Evolutionary conservation across 2,888 invertebrate genomes (phyloP).

Genomic region (Pandemis cinnamomeana): DNA sequence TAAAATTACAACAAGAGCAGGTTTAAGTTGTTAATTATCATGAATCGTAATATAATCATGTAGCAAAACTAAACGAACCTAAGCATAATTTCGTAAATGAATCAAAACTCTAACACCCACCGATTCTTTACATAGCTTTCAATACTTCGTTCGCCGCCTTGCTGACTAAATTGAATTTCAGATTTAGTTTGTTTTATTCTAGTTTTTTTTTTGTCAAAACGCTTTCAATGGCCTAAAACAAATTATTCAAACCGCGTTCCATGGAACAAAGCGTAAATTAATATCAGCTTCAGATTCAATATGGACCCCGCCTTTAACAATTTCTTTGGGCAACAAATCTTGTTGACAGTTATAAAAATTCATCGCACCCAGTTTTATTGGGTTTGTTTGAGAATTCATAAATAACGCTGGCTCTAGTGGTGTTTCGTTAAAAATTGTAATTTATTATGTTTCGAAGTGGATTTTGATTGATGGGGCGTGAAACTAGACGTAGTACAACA

Average conservation of each 20-base stretch:
- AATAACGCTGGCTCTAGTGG: conserved; percentile 50
- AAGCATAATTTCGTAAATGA: background rate
- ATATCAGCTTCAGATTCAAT: conserved; percentile 31
- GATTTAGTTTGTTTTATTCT: conserved; percentile 4
- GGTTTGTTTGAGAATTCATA: conserved; percentile 55
- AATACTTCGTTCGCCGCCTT: background rate
- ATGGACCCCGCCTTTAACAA: conserved; percentile 19
- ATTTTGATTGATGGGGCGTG: background rate
- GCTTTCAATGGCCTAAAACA: conserved; percentile 18
- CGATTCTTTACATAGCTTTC: background rate
- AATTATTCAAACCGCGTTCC: conserved; percentile 10
- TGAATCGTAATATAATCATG: too few relatives aligned
- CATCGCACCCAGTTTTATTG: conserved; percentile 56
- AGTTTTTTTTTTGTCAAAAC: conserved; percentile 3
- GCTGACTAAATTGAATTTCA: background rate
- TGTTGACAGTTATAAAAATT: conserved; percentile 46
- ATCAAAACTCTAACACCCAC: background rate
- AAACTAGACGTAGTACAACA: background rate
- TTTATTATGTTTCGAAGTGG: background rate
- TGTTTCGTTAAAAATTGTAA: conserved; percentile 28
- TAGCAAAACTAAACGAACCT: background rate
- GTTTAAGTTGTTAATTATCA: background rate
- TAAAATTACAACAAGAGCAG: too few relatives aligned
- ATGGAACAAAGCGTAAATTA: conserved; percentile 27
- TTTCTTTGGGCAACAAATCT: conserved; percentile 37